These are phyloP conservation scores for Clamator glandarius DNA, from an alignment of 2,797 vertebrate genomes.

Conservation along the genomic window DNA sequence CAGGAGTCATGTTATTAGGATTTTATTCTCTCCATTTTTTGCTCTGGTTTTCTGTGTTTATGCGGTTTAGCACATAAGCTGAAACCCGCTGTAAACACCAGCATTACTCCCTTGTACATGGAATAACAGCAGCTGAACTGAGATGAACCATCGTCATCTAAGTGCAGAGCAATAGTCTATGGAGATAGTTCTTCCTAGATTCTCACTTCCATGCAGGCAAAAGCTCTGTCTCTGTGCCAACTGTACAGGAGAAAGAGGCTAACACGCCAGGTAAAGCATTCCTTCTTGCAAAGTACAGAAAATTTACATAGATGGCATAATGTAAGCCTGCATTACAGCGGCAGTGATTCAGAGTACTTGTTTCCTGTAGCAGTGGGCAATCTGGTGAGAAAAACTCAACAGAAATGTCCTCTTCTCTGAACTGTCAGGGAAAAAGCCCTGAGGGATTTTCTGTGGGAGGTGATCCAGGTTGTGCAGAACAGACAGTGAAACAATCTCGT, in stretches of 20 bases:
- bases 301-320: not conserved
- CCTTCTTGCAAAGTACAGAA: not conserved
- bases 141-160: not conserved
- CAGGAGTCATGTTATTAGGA: not conserved
- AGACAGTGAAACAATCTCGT: not conserved
- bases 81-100: not conserved
- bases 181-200: not conserved
- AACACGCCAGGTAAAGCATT: not conserved
- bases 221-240: not conserved
- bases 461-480: not conserved
- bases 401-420: not conserved
- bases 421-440: not conserved
- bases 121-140: not conserved
- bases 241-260: not conserved
- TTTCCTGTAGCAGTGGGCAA: not conserved
- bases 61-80: not conserved
- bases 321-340: not conserved
- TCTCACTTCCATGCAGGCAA: not conserved
- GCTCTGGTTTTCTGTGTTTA: not conserved
- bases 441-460: not conserved
- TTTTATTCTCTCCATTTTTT: not conserved
- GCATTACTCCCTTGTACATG: not conserved
- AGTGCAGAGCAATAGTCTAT: not conserved
- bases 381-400: not conserved
- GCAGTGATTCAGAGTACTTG: not conserved